These are phyloP conservation scores for Arremon brunneinucha DNA, from an alignment of 2,797 vertebrate species.

Conservation along the genomic window DNA sequence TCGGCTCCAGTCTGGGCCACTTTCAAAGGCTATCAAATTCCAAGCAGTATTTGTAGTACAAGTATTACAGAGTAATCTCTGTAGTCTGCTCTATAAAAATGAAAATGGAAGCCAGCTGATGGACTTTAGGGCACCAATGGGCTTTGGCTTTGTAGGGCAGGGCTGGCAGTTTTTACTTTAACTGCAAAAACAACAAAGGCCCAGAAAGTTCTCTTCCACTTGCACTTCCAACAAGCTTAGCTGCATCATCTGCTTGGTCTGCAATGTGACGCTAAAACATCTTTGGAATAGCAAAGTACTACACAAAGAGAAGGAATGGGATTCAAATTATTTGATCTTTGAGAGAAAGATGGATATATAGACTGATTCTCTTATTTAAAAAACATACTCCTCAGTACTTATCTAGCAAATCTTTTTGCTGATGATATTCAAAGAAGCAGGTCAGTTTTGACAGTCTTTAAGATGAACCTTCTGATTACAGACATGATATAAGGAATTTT, in stretches of 20 bases:
- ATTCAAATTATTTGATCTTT: background rate
- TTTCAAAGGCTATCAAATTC: background rate
- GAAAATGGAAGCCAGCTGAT: background rate
- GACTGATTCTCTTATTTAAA: background rate
- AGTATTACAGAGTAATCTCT: background rate
- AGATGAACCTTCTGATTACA: background rate
- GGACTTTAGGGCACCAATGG: background rate
- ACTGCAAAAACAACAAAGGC: background rate
- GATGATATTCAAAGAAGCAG: background rate
- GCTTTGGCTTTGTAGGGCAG: background rate
- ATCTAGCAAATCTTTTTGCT: background rate
- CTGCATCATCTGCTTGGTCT: background rate
- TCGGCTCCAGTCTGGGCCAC: background rate
- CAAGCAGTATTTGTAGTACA: background rate
- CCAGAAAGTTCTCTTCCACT: background rate
- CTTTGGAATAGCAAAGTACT: background rate
- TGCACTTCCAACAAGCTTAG: background rate
- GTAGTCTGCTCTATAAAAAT: background rate
- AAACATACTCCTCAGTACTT: background rate
- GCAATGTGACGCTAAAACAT: background rate
- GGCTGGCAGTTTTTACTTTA: background rate
- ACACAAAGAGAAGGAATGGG: background rate
- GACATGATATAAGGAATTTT: background rate
- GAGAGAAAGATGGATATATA: background rate
- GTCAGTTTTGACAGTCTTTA: background rate